Evolutionary conservation across 92 coral and sea anemone species (phyloP), one percentile per base, ranked within the genome.

Genomic region (Plumapathes pennacea): DNA sequence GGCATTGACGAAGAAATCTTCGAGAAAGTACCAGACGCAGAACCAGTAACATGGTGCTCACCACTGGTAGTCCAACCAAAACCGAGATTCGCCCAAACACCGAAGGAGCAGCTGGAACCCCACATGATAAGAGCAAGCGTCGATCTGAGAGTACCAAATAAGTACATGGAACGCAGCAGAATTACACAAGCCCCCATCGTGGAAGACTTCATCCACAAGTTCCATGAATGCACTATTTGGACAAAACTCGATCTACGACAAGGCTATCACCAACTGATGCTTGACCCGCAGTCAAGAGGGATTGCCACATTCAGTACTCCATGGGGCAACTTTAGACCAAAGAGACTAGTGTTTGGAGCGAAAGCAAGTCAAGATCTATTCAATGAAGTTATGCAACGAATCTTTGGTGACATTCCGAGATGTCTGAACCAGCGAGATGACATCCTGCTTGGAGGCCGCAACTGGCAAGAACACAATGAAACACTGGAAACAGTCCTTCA

Each of bases 321-420:
- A 14, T 79, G 74, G 80, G 81, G 76, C n/a, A 69, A 67, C 43
- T 67, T 22, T 64, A 67, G 83, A 50, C 67, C 77, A 1, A 72
- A 61, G 47, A 50, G 74, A 39, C 60, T 81, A 4, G 72, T 81
- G 26, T 81, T 72, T 46, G 77, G 73, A 5, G 78, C 88, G 8
- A 74, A 67, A 34, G 67, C 82, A 58, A 66, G 61, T 21, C 69
- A 80, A 49, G 82, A 80, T 60, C 33, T 67, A 18, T 81, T 82
- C 38, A 78, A 82, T 21, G 78, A 82, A 11, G 54, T 80, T 8
- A 76, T 76, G 84, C 54, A 33, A 38, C 60, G 62, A 37, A 77
- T 69, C 32, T 77, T 53, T 31, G 72, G 70, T 1, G 70, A 70
- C 50, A 70, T 70, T 20, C 70, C 70, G 1, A 57, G 22, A 20